phyloP scores from a whole-genome alignment of 2,797 vertebrate genomes.

The Urocyon cinereoargenteus region DNA sequence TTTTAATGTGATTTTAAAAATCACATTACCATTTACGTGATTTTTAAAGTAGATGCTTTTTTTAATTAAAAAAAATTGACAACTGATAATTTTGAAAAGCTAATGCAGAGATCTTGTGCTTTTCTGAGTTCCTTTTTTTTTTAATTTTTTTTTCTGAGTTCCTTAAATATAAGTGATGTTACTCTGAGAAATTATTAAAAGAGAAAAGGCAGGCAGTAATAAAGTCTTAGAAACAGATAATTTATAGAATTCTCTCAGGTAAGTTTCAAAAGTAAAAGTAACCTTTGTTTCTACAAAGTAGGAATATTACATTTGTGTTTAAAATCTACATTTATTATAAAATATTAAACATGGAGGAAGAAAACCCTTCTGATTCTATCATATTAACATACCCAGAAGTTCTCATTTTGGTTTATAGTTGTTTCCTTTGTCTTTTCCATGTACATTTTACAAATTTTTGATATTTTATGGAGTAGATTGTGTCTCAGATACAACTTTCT shows the following conservation, averaged over 20 bases:
- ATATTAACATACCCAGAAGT: background rate
- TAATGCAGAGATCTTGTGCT: background rate
- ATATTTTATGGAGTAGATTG: background rate
- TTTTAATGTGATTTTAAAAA: slow-evolving; percentile 12
- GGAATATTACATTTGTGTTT: slow-evolving; percentile 9
- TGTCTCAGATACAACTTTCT: background rate
- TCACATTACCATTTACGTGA: slow-evolving; percentile 12
- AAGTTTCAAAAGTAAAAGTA: slow-evolving; percentile 49
- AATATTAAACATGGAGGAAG: background rate
- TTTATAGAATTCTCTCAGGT: background rate
- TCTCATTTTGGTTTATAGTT: slow-evolving; percentile 13
- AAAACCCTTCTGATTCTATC: background rate
- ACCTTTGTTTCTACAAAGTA: background rate
- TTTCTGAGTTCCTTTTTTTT: background rate
- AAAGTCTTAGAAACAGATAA: background rate
- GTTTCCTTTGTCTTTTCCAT: slow-evolving; percentile 9
- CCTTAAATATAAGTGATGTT: background rate
- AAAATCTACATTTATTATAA: background rate
- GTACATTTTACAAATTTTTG: background rate
- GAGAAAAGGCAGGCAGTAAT: background rate
- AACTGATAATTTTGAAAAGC: background rate
- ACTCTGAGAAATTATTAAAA: slow-evolving; percentile 19
- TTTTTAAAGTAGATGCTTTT: slow-evolving; percentile 60
- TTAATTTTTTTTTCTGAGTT: background rate
- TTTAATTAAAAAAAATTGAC: slow-evolving; percentile 61